phyloP scores from a whole-genome alignment of 2,797 vertebrate species.

The Syncerus caffer region DNA sequence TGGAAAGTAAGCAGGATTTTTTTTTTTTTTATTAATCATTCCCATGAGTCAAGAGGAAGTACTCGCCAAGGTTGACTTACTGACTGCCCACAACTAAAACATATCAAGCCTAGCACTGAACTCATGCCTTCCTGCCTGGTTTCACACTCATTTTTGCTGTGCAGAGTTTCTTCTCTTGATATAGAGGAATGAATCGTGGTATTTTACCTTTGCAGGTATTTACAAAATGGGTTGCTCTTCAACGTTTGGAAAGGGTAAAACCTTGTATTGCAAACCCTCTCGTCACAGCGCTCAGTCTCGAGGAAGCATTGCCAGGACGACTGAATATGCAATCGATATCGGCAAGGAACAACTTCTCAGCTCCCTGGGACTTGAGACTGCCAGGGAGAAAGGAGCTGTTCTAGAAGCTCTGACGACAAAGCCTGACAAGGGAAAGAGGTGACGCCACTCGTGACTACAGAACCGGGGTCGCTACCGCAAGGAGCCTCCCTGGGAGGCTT shows the following conservation, averaged over 20 bases:
- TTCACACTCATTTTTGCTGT: background rate
- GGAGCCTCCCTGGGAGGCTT: too few species aligned
- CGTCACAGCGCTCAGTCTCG: fast-evolving
- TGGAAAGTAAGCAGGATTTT: background rate
- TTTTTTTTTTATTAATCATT: background rate
- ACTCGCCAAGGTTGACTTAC: background rate
- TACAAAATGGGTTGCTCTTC: background rate
- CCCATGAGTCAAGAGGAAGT: background rate
- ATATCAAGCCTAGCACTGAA: background rate
- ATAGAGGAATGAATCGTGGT: background rate
- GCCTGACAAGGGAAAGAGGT: background rate
- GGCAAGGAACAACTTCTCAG: background rate
- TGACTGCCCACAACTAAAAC: too few species aligned
- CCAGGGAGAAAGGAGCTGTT: background rate
- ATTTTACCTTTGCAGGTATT: background rate
- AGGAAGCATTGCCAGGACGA: background rate
- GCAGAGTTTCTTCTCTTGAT: background rate
- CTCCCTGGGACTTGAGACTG: background rate
- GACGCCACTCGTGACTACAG: fast-evolving
- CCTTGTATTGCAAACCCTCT: background rate
- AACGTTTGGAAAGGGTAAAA: background rate
- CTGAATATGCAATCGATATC: fast-evolving
- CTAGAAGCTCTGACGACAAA: background rate
- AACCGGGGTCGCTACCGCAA: too few species aligned
- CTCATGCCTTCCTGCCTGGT: fast-evolving